phyloP scores from a whole-genome alignment of 2,888 invertebrate genomes.

The Dexiosoma caninum region DNA sequence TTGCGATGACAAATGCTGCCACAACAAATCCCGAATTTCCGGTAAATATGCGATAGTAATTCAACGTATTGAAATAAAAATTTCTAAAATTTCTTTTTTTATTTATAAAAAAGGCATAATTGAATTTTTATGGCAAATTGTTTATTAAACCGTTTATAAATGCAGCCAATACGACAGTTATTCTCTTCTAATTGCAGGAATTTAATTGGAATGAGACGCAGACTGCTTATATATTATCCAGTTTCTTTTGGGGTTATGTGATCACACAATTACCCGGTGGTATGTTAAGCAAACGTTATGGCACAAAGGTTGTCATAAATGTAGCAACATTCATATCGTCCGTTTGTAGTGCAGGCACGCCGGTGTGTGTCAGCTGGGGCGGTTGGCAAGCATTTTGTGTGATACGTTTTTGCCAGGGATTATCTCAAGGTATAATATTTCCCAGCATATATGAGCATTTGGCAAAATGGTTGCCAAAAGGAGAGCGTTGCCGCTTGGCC shows the following conservation, averaged over 20 bases:
- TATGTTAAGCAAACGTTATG: constrained; percentile 84
- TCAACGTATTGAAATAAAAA: constrained; percentile 55
- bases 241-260: constrained; percentile 89
- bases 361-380: constrained; percentile 82
- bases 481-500: constrained; percentile 82
- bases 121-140: no score
- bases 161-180: no score
- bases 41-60: constrained; percentile 69
- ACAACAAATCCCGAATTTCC: constrained; percentile 78
- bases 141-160: no score
- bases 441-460: constrained; percentile 83
- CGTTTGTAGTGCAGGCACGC: constrained; percentile 82
- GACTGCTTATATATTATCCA: constrained; percentile 82
- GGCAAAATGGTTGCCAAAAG: constrained; percentile 84
- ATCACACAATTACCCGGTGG: constrained; percentile 83
- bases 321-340: constrained; percentile 82
- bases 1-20: constrained; percentile 83
- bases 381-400: constrained; percentile 82
- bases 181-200: constrained; percentile 69
- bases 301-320: constrained; percentile 82
- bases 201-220: constrained; percentile 79
- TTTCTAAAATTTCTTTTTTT: no score
- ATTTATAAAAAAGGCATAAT: no score
- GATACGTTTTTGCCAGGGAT: constrained; percentile 82
- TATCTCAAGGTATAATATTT: constrained; percentile 83